Percentiles rank a stretch among this genome's conserved stretches.
phyloP scores from a whole-genome alignment of 2,888 invertebrate genomes.

The Pandemis cinnamomeana region DNA sequence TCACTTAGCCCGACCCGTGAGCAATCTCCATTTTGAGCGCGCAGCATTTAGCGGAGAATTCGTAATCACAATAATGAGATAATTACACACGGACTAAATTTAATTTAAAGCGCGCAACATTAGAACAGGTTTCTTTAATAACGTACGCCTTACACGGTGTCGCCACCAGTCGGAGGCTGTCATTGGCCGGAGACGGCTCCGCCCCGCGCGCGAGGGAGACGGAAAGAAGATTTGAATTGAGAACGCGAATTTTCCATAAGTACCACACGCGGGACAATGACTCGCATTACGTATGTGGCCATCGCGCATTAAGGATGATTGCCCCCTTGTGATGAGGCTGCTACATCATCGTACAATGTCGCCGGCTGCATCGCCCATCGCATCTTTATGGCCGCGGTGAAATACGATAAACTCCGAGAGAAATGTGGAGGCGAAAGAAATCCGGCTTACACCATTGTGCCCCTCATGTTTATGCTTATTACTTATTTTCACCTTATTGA shows the following conservation, averaged over 20 bases:
- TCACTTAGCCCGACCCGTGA: conserved; percentile 64
- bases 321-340: conserved; percentile 83
- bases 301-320: conserved; percentile 84
- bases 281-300: conserved; percentile 84
- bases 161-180: conserved; percentile 78
- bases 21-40: conserved; percentile 76
- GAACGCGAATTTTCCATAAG: conserved; percentile 85
- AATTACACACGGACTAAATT: conserved; percentile 85
- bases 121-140: conserved; percentile 85
- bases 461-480: conserved; percentile 80
- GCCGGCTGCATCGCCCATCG: conserved; percentile 72
- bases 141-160: conserved; percentile 84
- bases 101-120: conserved; percentile 84
- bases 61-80: conserved; percentile 85
- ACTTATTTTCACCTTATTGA: conserved; percentile 80
- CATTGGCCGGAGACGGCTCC: conserved; percentile 83
- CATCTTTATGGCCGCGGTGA: conserved; percentile 77
- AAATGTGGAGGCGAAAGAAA: conserved; percentile 81
- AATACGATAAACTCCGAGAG: conserved; percentile 79
- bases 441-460: conserved; percentile 75
- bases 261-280: conserved; percentile 84
- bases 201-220: conserved; percentile 83
- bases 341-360: conserved; percentile 83
- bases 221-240: conserved; percentile 84
- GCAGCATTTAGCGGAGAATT: conserved; percentile 81